Evolutionary conservation across 2,113 vertebrate species (phyloP).

Genomic region (Pyxicephalus adspersus): DNA sequence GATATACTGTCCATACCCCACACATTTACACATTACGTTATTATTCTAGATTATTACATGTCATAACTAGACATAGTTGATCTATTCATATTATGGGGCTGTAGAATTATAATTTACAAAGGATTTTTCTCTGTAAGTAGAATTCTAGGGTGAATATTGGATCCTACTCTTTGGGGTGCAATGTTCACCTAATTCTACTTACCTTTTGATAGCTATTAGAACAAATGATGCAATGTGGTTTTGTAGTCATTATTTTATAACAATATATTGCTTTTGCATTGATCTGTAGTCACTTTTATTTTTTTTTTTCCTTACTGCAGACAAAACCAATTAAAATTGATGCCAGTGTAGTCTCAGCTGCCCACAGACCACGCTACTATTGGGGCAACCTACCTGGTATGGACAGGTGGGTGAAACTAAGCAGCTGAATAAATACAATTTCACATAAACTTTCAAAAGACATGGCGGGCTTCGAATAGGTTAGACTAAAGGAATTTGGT

Average conservation of each 20-base stretch:
- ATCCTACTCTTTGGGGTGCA: background rate
- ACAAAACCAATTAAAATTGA: conserved; percentile 98
- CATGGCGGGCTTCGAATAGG: background rate
- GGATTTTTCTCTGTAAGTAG: too few species aligned
- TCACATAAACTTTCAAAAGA: background rate
- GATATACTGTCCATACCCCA: too few species aligned
- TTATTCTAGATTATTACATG: too few species aligned
- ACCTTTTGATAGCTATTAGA: background rate
- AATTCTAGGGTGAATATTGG: background rate
- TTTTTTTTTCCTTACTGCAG: conserved; percentile 66
- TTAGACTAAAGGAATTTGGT: background rate
- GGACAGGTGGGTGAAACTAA: conserved; percentile 88
- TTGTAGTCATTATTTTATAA: too few species aligned
- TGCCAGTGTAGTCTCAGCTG: conserved; percentile 96
- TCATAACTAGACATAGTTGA: too few species aligned
- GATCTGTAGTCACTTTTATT: background rate
- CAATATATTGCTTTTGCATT: background rate
- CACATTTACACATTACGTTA: too few species aligned
- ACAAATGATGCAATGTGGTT: too few species aligned
- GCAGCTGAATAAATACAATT: background rate
- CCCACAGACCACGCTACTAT: conserved; percentile 94
- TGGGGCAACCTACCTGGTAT: conserved; percentile 99
- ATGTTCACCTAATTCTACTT: background rate
- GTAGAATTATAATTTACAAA: too few species aligned
- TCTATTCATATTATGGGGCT: background rate